phyloP scores from a whole-genome alignment of 2,888 invertebrate genomes.

The Epinotia demarniana region DNA sequence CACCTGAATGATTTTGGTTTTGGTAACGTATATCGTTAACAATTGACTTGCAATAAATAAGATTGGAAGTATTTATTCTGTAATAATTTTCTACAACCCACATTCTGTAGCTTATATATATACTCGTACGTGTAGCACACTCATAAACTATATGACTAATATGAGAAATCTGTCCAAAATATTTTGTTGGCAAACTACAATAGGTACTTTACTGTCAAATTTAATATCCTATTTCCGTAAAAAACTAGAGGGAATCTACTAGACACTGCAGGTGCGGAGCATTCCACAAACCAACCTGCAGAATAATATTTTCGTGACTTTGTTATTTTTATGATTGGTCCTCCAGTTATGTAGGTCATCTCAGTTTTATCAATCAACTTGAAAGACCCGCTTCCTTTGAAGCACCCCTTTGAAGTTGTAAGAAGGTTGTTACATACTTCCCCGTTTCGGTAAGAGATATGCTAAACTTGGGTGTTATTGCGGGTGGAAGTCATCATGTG shows the following conservation, averaged over 20 bases:
- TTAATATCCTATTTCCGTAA: background rate
- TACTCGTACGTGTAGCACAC: too few relatives aligned
- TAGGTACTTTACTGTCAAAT: background rate
- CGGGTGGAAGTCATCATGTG: background rate
- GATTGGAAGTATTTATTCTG: too few relatives aligned
- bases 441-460: slow-evolving; percentile 27
- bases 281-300: slow-evolving; percentile 1
- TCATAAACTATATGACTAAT: too few relatives aligned
- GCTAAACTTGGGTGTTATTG: slow-evolving; percentile 19
- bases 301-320: slow-evolving; percentile 1
- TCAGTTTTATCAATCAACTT: slow-evolving; percentile 19
- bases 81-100: too few relatives aligned
- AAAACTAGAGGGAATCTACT: background rate
- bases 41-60: too few relatives aligned
- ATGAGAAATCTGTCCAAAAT: background rate
- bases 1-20: too few relatives aligned
- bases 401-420: slow-evolving; percentile 36
- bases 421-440: slow-evolving; percentile 29
- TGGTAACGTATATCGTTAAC: too few relatives aligned
- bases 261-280: background rate
- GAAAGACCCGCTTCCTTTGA: slow-evolving; percentile 30
- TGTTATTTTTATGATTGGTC: slow-evolving; percentile 33
- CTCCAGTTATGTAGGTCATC: slow-evolving; percentile 28
- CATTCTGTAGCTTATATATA: too few relatives aligned
- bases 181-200: too few relatives aligned